A percentile compares a stretch with the other conserved stretches of the same genome.
phyloP scores from a whole-genome alignment of 2,113 vertebrate genomes.

The Vimba vimba region DNA sequence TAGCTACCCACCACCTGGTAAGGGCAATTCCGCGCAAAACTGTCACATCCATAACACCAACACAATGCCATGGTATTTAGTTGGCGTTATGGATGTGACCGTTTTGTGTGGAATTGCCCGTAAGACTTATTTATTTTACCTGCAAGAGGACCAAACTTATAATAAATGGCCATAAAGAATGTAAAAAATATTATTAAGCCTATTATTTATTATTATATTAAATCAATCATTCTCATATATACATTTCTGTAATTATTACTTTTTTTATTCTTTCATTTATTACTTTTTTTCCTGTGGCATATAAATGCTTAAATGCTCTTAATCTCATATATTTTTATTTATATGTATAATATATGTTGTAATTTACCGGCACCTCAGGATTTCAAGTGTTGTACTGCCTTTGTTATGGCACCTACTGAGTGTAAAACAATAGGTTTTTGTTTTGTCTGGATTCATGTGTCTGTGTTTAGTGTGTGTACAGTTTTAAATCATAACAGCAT shows the following conservation, averaged over 20 bases:
- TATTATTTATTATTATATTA: not conserved
- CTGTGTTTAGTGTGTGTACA: conserved; percentile 26
- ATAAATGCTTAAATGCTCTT: not conserved
- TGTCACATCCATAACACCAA: too few relatives aligned
- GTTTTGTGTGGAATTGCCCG: too few relatives aligned
- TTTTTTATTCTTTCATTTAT: not conserved
- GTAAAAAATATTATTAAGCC: too few relatives aligned
- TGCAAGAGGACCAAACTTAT: too few relatives aligned
- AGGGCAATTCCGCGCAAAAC: too few relatives aligned
- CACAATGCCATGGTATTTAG: too few relatives aligned
- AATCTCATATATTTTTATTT: not conserved
- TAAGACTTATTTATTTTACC: too few relatives aligned
- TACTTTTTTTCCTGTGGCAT: not conserved
- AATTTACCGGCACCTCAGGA: not conserved
- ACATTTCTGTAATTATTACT: not conserved
- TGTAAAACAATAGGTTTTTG: conserved; percentile 35
- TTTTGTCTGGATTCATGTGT: conserved; percentile 32
- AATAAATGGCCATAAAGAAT: too few relatives aligned
- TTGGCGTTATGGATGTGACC: too few relatives aligned
- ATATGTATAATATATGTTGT: not conserved
- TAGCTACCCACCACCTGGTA: too few relatives aligned
- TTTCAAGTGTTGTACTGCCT: conserved; percentile 6
- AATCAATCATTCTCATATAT: not conserved
- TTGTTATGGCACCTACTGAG: not conserved
- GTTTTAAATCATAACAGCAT: conserved; percentile 52